Conservation (phyloP, 1,140 invertebrate genomes). For the Aleiodes sp. region DNA sequence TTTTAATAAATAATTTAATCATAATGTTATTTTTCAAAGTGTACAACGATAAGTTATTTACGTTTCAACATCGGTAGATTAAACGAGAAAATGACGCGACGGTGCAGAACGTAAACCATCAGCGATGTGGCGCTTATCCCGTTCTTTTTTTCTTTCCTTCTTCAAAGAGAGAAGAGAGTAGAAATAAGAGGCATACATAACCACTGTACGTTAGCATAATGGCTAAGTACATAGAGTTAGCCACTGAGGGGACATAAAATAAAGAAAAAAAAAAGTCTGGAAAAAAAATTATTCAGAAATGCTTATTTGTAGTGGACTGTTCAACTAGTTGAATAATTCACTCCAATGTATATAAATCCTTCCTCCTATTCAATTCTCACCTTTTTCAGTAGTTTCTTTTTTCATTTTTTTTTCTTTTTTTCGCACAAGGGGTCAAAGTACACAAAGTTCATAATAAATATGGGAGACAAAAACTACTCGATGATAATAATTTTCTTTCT, state of each 20-base stretch:
- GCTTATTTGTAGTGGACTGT: conserved; percentile 9
- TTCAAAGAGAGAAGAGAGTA: conserved; percentile 3
- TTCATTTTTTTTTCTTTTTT: background rate
- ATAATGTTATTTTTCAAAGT: no score
- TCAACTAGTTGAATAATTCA: background rate
- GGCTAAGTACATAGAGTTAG: conserved; percentile 33
- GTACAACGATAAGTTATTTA: conserved; percentile 23
- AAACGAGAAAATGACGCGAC: conserved; percentile 32
- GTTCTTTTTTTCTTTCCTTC: background rate
- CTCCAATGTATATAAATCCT: background rate
- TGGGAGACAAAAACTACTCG: no score
- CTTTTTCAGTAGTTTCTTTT: background rate
- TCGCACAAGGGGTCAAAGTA: conserved; percentile 11
- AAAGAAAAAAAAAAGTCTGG: background rate
- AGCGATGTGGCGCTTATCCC: conserved; percentile 13
- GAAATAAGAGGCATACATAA: conserved; percentile 29
- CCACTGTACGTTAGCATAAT: conserved; percentile 26
- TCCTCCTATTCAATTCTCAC: background rate
- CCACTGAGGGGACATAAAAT: conserved; percentile 2
- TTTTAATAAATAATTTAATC: no score
- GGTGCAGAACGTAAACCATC: conserved; percentile 27
- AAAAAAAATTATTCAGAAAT: background rate
- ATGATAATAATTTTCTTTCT: background rate
- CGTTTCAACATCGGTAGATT: conserved; percentile 30
- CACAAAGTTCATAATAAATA: no score